These are phyloP conservation scores for Anhinga rufa DNA, from an alignment of 2,113 vertebrate genomes.

Conservation along the genomic window DNA sequence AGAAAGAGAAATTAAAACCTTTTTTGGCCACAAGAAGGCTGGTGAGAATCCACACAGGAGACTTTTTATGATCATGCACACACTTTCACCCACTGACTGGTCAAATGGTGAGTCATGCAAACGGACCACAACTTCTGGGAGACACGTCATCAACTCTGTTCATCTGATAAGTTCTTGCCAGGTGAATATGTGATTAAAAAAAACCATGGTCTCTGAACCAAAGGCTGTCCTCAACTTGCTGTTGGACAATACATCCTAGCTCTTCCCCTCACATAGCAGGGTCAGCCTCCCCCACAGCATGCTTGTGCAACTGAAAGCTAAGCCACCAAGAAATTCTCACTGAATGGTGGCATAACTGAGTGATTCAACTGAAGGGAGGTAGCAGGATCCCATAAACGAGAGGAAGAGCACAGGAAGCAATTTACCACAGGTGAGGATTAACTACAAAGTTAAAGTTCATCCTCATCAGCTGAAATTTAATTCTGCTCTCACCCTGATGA, in stretches of 20 bases:
- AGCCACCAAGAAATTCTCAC: neutral
- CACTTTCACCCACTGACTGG: neutral
- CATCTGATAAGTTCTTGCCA: neutral
- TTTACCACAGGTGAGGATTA: neutral
- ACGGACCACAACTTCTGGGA: neutral
- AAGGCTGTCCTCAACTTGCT: neutral
- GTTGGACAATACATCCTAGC: neutral
- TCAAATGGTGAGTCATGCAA: rapidly evolving
- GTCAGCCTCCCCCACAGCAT: neutral
- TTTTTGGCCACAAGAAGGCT: neutral
- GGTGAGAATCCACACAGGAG: neutral
- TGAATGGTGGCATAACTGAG: neutral
- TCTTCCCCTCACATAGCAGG: neutral
- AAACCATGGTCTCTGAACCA: rapidly evolving
- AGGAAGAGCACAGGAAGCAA: neutral
- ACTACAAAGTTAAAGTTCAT: neutral
- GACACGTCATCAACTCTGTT: rapidly evolving
- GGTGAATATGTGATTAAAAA: neutral
- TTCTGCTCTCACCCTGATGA: neutral
- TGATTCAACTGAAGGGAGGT: neutral
- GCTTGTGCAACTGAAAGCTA: neutral
- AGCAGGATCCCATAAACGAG: neutral
- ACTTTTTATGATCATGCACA: rapidly evolving
- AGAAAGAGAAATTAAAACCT: neutral
- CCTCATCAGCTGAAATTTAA: neutral